Conservation (phyloP, 2,797 vertebrate species). For the Florisuga fusca region DNA sequence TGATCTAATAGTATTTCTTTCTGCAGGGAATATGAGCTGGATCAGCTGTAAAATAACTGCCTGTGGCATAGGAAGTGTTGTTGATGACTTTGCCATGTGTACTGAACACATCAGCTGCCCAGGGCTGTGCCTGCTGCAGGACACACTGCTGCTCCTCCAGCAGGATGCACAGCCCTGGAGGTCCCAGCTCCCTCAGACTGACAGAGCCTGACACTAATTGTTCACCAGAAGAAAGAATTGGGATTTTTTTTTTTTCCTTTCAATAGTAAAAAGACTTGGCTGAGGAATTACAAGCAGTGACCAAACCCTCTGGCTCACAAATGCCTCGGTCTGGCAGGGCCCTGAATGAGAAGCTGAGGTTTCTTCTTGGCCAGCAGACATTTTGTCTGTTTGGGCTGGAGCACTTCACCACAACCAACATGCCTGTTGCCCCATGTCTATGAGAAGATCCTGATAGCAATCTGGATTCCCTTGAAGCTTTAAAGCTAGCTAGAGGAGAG, state of each 20-base stretch:
- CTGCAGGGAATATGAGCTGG: conserved; percentile 85
- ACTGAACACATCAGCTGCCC: conserved; percentile 69
- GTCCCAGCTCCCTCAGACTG: too few relatives aligned
- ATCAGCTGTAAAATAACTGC: conserved; percentile 80
- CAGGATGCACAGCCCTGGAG: conserved; percentile 71
- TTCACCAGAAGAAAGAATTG: not conserved
- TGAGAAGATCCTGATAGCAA: not conserved
- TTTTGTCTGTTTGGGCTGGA: not conserved
- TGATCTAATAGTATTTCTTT: not conserved
- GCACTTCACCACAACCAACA: not conserved
- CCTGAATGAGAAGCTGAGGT: not conserved
- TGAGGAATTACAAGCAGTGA: not conserved
- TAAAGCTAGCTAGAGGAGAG: not conserved
- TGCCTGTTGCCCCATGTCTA: not conserved
- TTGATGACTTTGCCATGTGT: conserved; percentile 83
- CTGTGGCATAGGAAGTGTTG: conserved; percentile 76
- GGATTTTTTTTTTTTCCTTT: not conserved
- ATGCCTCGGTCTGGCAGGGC: not conserved
- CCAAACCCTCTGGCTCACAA: not conserved
- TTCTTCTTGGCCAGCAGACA: not conserved
- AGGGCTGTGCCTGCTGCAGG: conserved; percentile 80
- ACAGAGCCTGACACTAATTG: not conserved
- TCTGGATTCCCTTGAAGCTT: not conserved
- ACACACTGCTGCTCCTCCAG: conserved; percentile 83
- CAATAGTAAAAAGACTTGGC: too few relatives aligned